Evolutionary conservation across 2,113 vertebrate genomes (phyloP), one percentile per base, ranked within the genome.

Genomic region (Neogale vison): DNA sequence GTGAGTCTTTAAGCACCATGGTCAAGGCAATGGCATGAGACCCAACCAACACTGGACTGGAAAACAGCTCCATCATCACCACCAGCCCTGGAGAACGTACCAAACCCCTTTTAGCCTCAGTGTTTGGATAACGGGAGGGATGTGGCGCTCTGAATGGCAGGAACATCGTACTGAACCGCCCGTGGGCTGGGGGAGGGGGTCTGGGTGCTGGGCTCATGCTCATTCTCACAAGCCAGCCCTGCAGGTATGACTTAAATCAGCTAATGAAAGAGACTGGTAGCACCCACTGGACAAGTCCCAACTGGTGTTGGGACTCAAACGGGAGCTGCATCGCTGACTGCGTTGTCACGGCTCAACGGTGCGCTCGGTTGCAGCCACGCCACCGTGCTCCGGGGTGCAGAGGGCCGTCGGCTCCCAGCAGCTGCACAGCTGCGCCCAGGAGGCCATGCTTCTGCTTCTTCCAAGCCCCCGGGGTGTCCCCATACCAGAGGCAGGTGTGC

Each of bases 301-400:
- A n/a, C n/a, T 0, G 6, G 76, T 4, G 0, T 1, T 3, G 42
- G 84, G 1, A 1, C 71, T 7, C 59, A 1, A 47, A 2, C 1
- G 0, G 20, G 1, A 14, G 59, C 79, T 11, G 18, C 42, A 0
- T 0, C 0, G 1, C 2, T 7, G 67, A 20, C 76, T 1, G 8
- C 0, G 1, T 39, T 61, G 1, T 5, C 8, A 0, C 1, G 11
- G 4, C 1, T 0, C 0, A 4, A 42, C 0, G 15, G 9, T 3
- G 23, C 1, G 2, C 13, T 29, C 31, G 3, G 39, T 34, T 3
- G 76, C 15, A 12, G 72, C 0, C 18, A 45, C 31, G 8, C 15
- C 36, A 10, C 31, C 14, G 0, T 4, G 20, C 29, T 2, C 24
- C 3, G 20, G 57, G 6, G 20, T 0, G 52, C 4, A 1, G 1